A percentile compares a stretch with the other conserved stretches of the same genome.
Evolutionary conservation across 1,140 invertebrate genomes (phyloP).

Genomic region (Tetramorium simillimum): DNA sequence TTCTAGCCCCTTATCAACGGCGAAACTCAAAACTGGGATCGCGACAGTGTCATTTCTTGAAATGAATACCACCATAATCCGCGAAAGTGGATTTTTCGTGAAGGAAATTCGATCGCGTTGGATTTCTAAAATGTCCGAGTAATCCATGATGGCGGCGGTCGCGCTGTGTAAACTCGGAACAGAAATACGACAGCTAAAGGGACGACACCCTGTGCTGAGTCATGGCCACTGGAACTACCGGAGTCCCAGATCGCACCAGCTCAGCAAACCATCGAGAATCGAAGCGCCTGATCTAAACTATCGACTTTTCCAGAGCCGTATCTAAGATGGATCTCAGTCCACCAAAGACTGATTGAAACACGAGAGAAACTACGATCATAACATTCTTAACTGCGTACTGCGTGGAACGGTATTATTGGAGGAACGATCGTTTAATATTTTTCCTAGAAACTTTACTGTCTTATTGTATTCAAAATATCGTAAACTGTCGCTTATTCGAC

Average conservation of each 20-base stretch:
- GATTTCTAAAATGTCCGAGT: constrained; percentile 40
- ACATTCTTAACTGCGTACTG: neutral
- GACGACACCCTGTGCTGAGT: constrained; percentile 62
- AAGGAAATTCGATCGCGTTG: constrained; percentile 21
- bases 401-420: neutral
- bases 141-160: constrained; percentile 48
- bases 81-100: constrained; percentile 36
- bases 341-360: constrained; percentile 14
- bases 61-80: constrained; percentile 28
- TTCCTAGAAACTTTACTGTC: neutral
- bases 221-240: constrained; percentile 59
- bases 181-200: constrained; percentile 67
- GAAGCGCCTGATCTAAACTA: constrained; percentile 31
- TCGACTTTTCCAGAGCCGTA: constrained; percentile 27
- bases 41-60: constrained; percentile 1
- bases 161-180: constrained; percentile 69
- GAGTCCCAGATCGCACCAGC: constrained; percentile 57
- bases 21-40: constrained; percentile 8
- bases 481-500: neutral
- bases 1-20: constrained; percentile 28
- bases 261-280: constrained; percentile 61
- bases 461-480: neutral
- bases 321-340: neutral
- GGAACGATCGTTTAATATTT: constrained; percentile 6
- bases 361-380: neutral